Evolutionary conservation across 2,888 invertebrate genomes (phyloP), one percentile per base, ranked within the genome.

Genomic region (Chymomyza caudatula): DNA sequence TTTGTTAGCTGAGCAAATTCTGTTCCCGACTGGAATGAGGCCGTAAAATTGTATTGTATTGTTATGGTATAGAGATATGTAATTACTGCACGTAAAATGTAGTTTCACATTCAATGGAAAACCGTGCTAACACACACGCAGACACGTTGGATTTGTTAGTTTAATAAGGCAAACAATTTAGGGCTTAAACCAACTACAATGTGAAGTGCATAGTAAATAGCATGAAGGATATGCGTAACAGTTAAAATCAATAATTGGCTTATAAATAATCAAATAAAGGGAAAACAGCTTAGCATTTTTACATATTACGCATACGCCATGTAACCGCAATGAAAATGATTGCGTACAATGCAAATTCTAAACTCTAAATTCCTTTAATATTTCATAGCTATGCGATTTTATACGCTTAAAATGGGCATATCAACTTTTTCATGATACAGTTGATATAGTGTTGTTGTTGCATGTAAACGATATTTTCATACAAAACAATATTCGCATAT

Each of bases 1-100:
- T 74, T 70, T 75, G 70, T 70, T 65, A 58, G 69, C 52, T 57
- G 8, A 29, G 42, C 62, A 69, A 77, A 77, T 67, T 77, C 67
- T 57, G 67, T 70, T 74, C 65, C 63, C 71, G 65, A 63, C 60
- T 62, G 47, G 15, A 47, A 37, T 37, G 29, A 2, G 29, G 29
- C 29, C 2, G 29, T 2, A 37, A 37, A 37, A 37, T 37, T 11
- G 29, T 37, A 2, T 37, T 8, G 11, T 37, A 2, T 11, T 37
- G 29, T 11, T 11, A 11, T 37, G 11, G 8, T 37, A 11, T 2
- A 1, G 2, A 37, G 29, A 37, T 37, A 11, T 37, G 29, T 37
- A 37, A 37, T 37, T 37, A 37, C 11, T 37, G 25, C 25, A 25
- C 3, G 5, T 3, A 25, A 5, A 25, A 25, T 25, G 29, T 13